Base-by-base conservation (phyloP, 1,140 invertebrate species). In the Pectinophora gossypiella region DNA sequence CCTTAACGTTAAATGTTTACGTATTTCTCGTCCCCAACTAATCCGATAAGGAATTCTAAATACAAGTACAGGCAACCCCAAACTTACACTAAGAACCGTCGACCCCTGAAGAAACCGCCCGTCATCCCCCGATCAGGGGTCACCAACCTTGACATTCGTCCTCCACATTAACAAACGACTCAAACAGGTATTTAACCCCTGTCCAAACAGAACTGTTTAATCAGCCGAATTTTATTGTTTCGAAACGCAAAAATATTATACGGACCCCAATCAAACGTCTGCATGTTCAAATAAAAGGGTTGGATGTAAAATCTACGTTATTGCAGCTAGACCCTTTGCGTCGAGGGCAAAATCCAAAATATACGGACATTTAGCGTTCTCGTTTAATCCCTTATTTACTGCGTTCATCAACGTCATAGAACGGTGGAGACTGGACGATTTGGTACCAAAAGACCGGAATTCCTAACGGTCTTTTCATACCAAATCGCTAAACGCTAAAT, bases 351-450 rank as follows among this genome's bases (percentile, higher is more conserved):
- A 79, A 79, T 73, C 65, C 75, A 67, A 74, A 81, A 81, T 81
- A 75, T 72, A 76, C 73, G 72, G 60, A 61, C 62, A 67, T 75
- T 79, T 74, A 82, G 68, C 64, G 56, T 71, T 64, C 56, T 55
- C 60, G 27, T 59, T 73, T 80, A 70, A 80, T 78, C 73, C 73
- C 64, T 73, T 78, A 75, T 80, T 72, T 71, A 75, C 75, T 64
- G 54, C 22, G 57, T 71, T 70, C 68, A 65, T 64, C 68, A n/a
- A n/a, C n/a, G n/a, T n/a, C n/a, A n/a, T n/a, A n/a, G n/a, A n/a
- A n/a, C n/a, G n/a, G n/a, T n/a, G n/a, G n/a, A n/a, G n/a, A n/a
- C n/a, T n/a, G n/a, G n/a, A n/a, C n/a, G 27, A 32, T 32, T 1
- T 32, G 27, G 27, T 32, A 32, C 7, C 27, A n/a, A n/a, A n/a